Evolutionary conservation across 1,140 invertebrate species (phyloP).

Genomic region (Drosophila pallidifrons): DNA sequence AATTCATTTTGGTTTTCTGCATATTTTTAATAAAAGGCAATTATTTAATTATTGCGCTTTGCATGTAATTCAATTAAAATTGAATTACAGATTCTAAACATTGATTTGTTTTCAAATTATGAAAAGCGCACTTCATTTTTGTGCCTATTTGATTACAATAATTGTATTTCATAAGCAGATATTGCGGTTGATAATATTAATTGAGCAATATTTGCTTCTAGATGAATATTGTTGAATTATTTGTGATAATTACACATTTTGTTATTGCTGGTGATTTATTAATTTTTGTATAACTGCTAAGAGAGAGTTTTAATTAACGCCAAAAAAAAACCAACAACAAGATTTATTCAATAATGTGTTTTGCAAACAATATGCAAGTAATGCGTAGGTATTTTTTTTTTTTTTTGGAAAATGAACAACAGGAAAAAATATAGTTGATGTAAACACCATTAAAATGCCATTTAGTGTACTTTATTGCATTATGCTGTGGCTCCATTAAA

Average conservation of each 20-base stretch:
- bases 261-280: too few species aligned
- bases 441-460: conserved; percentile 75
- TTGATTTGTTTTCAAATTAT: neutral
- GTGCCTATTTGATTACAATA: neutral
- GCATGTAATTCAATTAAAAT: neutral
- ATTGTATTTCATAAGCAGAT: neutral
- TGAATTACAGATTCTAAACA: neutral
- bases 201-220: too few species aligned
- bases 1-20: neutral
- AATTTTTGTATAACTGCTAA: too few species aligned
- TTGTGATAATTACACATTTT: too few species aligned
- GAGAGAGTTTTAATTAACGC: too few species aligned
- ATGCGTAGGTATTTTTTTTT: neutral
- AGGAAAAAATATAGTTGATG: conserved; percentile 55
- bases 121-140: neutral
- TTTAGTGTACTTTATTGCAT: conserved; percentile 69
- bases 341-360: too few species aligned
- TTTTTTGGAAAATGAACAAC: conserved; percentile 22
- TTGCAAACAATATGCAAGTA: neutral
- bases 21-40: neutral
- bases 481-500: conserved; percentile 68
- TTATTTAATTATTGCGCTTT: too few species aligned
- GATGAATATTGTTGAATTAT: too few species aligned
- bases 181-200: too few species aligned
- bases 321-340: too few species aligned